These are phyloP conservation scores for Polia nebulosa DNA, from an alignment of 2,888 invertebrate species.

Conservation along the genomic window DNA sequence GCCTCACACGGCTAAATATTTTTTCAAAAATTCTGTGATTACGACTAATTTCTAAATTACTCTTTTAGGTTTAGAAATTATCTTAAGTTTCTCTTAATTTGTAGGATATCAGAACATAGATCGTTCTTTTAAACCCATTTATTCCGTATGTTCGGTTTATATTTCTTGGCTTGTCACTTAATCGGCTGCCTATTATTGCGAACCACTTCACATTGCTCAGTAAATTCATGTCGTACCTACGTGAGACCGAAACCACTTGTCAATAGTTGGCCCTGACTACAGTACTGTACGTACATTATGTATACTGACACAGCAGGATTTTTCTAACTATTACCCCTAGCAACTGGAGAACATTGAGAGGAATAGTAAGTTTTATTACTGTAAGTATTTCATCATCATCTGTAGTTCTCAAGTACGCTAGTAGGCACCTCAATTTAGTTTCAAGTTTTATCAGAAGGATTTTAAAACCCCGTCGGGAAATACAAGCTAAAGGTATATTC, in stretches of 20 bases:
- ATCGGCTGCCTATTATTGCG: constrained; percentile 11
- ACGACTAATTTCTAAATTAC: no score
- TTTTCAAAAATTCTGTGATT: no score
- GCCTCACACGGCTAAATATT: no score
- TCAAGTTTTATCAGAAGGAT: neutral
- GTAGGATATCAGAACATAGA: neutral
- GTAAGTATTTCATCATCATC: neutral
- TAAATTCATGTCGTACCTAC: neutral
- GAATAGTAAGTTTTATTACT: neutral
- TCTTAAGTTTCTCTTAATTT: no score
- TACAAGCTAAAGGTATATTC: neutral
- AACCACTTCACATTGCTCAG: constrained; percentile 9
- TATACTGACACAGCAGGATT: neutral
- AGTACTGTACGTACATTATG: neutral
- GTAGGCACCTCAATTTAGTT: neutral
- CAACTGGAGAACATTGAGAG: neutral
- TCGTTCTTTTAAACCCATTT: neutral
- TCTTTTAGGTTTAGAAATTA: no score
- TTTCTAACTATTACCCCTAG: constrained; percentile 11
- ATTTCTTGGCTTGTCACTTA: constrained; percentile 5
- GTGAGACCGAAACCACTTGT: constrained; percentile 24
- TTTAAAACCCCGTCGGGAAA: neutral
- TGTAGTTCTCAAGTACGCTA: no score
- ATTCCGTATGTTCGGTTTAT: neutral
- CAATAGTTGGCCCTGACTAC: neutral